Base-by-base conservation (phyloP, 2,797 vertebrate genomes). In the Thripadectes ignobilis region DNA sequence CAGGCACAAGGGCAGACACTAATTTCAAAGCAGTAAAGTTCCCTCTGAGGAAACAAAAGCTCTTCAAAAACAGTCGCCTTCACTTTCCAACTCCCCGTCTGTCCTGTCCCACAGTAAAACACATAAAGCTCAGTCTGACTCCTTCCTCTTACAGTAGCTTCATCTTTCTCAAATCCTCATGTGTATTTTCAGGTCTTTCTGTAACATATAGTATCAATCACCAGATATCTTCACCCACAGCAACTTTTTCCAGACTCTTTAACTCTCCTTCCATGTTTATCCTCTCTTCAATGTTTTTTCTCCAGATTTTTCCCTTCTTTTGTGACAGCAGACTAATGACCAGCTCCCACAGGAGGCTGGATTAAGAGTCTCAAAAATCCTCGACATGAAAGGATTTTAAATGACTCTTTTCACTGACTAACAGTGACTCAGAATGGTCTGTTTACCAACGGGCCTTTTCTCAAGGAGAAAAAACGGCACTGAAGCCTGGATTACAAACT, bases 381-480 rank as follows among this genome's bases (percentile, higher is more conserved):
- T 67, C 59, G 55, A 92, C 72, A 81, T 24, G 30, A 92, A 96
- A 92, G 84, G 62, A 83, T 81, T 93, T 83, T 67, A 69, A 85
- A 79, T 43, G 0, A 90, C 69, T 91, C 32, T 95, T 87, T 92
- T 90, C 72, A 92, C 36, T 71, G 72, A 90, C 84, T 92, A 95
- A 77, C 59, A 89, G 61, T 92, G 93, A 97, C 89, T 96, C 95
- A 96, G 85, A 95, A 90, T 27, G 24, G 46, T 75, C 85, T 96
- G 88, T 92, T 95, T 96, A 92, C 74, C 69, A 66, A 87, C 78
- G 27, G 63, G 36, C 74, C 69, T 65, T 95, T 95, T 93, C 95
- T 95, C 72, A 89, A 94, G 69, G 68, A 87, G 58, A 87, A 95
- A 88, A 91, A 59, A 61, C 30, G 57, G 59, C 73, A 57, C 41